Evolutionary conservation across 2,113 vertebrate genomes (phyloP).

Genomic region (Semicossyphus pulcher): DNA sequence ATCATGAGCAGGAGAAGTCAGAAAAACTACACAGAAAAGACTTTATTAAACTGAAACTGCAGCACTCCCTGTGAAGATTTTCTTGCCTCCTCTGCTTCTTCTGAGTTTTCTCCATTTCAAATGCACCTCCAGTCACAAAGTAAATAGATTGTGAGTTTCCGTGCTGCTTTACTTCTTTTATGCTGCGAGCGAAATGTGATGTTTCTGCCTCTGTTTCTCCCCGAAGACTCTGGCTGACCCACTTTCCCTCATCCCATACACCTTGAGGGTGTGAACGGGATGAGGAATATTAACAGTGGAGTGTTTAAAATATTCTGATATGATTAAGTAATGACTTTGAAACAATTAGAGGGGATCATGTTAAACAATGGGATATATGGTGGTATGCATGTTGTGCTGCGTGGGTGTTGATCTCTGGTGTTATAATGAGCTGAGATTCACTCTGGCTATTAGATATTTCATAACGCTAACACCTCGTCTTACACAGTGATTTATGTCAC

Average conservation of each 20-base stretch:
- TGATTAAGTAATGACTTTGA: constrained; percentile 78
- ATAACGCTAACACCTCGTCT: not conserved
- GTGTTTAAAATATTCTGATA: constrained; percentile 72
- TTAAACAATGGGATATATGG: constrained; percentile 40
- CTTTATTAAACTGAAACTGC: constrained; percentile 40
- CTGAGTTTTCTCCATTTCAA: constrained; percentile 58
- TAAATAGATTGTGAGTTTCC: constrained; percentile 75
- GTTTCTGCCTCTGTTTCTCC: constrained; percentile 69
- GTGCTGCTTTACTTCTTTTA: constrained; percentile 65
- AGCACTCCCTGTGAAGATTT: constrained; percentile 26
- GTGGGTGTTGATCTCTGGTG: not conserved
- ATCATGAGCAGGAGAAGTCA: constrained; percentile 14
- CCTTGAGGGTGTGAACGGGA: constrained; percentile 55
- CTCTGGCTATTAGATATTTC: not conserved
- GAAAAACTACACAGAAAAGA: not conserved
- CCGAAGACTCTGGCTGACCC: constrained; percentile 73
- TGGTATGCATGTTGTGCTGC: not conserved
- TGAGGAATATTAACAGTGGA: constrained; percentile 72
- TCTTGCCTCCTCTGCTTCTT: constrained; percentile 22
- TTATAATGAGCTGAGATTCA: not conserved
- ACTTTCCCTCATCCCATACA: constrained; percentile 72
- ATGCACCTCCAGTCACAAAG: constrained; percentile 70
- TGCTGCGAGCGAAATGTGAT: constrained; percentile 68
- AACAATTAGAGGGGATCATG: constrained; percentile 64
- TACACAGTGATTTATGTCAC: not conserved